phyloP scores from a whole-genome alignment of 2,113 vertebrate species.

The Passer domesticus region DNA sequence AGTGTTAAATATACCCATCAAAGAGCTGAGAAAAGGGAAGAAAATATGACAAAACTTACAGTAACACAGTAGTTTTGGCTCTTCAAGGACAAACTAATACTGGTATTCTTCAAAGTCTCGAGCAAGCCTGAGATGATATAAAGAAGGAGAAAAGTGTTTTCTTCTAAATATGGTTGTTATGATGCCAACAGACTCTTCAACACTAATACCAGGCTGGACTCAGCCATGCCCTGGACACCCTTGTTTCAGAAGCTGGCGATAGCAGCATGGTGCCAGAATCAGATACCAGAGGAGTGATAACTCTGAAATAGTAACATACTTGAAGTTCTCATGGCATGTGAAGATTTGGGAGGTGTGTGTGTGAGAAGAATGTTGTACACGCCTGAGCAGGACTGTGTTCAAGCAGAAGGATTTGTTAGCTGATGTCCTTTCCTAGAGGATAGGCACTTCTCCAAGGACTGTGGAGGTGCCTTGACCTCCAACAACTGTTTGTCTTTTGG shows the following conservation, averaged over 20 bases:
- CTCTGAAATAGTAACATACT: constrained; percentile 23
- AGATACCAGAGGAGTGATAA: not conserved
- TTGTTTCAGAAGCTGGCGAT: not conserved
- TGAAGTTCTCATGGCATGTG: not conserved
- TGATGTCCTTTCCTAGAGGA: not conserved
- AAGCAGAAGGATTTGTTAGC: not conserved
- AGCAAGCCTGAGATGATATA: not conserved
- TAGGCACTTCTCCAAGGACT: not conserved
- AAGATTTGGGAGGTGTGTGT: not conserved
- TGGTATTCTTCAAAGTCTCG: not conserved
- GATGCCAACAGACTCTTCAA: not conserved
- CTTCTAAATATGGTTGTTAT: not conserved
- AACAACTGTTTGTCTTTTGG: not conserved
- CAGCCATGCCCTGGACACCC: not conserved
- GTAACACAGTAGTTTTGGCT: not conserved
- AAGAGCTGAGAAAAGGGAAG: not conserved
- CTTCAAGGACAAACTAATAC: not conserved
- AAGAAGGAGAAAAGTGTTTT: not conserved
- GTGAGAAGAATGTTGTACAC: not conserved
- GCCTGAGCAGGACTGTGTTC: not conserved
- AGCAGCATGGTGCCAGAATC: not conserved
- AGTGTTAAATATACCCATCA: not conserved
- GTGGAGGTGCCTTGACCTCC: not conserved
- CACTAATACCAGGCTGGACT: not conserved
- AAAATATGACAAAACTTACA: not conserved